Conservation (phyloP, 1,140 invertebrate genomes). For the Leptopilina clavipes region DNA sequence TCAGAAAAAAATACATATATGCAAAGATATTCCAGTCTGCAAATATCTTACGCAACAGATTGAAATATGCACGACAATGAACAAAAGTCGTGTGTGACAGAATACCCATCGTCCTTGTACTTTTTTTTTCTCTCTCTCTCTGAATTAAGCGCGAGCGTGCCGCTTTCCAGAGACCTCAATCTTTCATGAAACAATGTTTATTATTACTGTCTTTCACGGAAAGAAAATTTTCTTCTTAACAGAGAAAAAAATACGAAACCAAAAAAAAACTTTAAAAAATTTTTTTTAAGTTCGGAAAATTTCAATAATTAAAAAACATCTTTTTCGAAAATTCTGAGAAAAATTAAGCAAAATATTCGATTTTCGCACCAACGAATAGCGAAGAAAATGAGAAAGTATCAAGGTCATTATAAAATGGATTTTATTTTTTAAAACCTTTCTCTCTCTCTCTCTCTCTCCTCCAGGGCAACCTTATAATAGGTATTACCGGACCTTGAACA, state of each 20-base stretch:
- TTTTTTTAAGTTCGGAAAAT: no score
- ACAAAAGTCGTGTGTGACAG: slow-evolving; percentile 44
- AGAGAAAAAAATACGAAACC: no score
- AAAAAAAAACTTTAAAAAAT: no score
- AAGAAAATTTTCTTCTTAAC: no score
- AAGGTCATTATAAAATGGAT: slow-evolving; percentile 15
- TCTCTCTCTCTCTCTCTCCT: background rate
- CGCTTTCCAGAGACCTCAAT: slow-evolving; percentile 15
- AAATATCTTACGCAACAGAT: background rate
- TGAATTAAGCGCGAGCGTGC: slow-evolving; percentile 4
- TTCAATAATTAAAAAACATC: no score
- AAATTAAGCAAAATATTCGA: no score
- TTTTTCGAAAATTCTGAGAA: no score
- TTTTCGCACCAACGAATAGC: no score
- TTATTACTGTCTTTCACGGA: no score
- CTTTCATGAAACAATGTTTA: background rate
- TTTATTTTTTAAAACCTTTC: background rate
- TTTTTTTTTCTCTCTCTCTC: background rate
- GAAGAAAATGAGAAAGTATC: slow-evolving; percentile 9
- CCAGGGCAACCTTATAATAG: background rate
- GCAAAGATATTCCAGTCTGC: background rate
- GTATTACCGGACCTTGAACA: slow-evolving; percentile 5
- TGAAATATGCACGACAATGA: slow-evolving; percentile 41
- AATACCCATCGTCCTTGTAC: slow-evolving; percentile 23
- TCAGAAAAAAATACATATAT: background rate